Conservation (phyloP, 2,113 vertebrate genomes). For the Solea solea region DNA sequence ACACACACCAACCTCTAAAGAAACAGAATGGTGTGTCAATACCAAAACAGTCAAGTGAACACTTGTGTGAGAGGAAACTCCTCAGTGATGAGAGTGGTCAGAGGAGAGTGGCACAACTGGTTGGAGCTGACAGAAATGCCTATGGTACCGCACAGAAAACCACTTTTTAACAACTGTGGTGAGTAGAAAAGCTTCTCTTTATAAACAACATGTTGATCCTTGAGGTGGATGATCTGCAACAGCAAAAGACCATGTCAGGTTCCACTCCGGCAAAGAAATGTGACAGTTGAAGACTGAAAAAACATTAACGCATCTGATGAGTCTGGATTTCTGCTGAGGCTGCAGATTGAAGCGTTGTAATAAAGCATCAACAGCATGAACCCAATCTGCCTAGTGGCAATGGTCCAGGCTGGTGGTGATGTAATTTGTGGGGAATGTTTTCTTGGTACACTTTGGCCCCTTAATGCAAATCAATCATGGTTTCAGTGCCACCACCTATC, state of each 20-base stretch:
- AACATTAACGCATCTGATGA: background rate
- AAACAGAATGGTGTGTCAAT: background rate
- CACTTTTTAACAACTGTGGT: background rate
- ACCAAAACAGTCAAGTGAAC: background rate
- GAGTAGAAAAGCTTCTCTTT: background rate
- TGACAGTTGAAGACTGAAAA: background rate
- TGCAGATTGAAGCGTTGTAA: background rate
- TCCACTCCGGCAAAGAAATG: background rate
- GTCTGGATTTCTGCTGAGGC: background rate
- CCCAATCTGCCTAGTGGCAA: background rate
- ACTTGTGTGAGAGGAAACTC: background rate
- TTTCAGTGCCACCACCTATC: background rate
- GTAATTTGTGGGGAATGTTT: background rate
- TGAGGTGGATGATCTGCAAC: background rate
- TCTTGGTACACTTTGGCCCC: background rate
- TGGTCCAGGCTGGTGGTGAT: background rate
- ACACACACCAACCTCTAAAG: background rate
- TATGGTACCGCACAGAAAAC: background rate
- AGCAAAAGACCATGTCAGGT: background rate
- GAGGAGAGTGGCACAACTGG: background rate
- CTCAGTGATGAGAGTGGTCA: background rate
- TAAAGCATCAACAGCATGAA: background rate
- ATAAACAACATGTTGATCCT: background rate
- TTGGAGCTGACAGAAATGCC: background rate
- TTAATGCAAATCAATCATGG: background rate